Conservation (phyloP, 2,888 invertebrate genomes). For the Eulithis testata region DNA sequence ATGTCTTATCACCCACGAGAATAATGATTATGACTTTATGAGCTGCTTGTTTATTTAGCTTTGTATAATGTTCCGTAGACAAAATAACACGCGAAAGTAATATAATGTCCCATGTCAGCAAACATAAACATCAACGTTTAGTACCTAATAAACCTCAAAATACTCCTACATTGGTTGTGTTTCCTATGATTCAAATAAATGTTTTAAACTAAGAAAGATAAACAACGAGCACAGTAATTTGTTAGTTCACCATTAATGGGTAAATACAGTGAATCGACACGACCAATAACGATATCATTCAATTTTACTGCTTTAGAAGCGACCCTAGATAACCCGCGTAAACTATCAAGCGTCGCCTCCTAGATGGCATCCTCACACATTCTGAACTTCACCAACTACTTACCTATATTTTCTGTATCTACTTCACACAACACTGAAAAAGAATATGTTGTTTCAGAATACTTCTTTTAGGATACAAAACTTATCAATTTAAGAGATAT, state of each 20-base stretch:
- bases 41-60: not conserved
- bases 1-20: not conserved
- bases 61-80: not conserved
- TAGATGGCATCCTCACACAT: constrained; percentile 67
- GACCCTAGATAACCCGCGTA: constrained; percentile 79
- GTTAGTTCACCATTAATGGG: constrained; percentile 75
- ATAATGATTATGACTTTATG: too few relatives aligned
- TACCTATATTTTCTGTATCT: not conserved
- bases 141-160: too few relatives aligned
- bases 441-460: too few relatives aligned
- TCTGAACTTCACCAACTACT: constrained; percentile 46
- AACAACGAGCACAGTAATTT: constrained; percentile 68
- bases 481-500: constrained; percentile 9
- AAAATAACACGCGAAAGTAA: not conserved
- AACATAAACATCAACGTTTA: too few relatives aligned
- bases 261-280: constrained; percentile 76
- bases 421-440: not conserved
- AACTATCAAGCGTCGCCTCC: constrained; percentile 73
- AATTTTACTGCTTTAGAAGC: constrained; percentile 82
- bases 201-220: constrained; percentile 46
- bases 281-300: constrained; percentile 79
- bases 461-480: not conserved
- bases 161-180: too few relatives aligned
- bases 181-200: constrained; percentile 22
- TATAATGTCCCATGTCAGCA: not conserved